These are phyloP conservation scores for Eledone cirrhosa DNA, from an alignment of 2,888 invertebrate species.

Conservation along the genomic window DNA sequence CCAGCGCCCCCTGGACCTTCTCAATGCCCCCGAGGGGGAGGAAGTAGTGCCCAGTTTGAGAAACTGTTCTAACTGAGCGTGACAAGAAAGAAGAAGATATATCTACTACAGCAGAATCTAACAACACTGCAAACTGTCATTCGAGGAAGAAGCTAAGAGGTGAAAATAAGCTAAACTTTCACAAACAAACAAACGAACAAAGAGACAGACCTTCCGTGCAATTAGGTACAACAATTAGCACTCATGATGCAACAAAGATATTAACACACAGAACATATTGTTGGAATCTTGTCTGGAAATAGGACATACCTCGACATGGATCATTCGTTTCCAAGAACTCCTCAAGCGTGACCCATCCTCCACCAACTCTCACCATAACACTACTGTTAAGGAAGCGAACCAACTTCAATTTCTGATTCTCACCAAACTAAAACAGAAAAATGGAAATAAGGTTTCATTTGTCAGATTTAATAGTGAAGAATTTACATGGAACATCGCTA, in stretches of 20 bases:
- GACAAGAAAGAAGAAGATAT: no score
- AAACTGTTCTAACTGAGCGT: no score
- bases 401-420: slow-evolving; percentile 73
- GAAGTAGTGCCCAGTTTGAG: no score
- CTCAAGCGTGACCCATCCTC: slow-evolving; percentile 98
- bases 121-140: no score
- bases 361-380: slow-evolving; percentile 99
- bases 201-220: background rate
- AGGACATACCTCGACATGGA: slow-evolving; percentile 94
- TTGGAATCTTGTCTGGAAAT: background rate
- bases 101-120: no score
- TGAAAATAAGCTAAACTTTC: background rate
- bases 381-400: slow-evolving; percentile 98
- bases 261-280: no score
- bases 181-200: no score
- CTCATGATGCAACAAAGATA: no score
- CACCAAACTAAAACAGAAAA: slow-evolving; percentile 61
- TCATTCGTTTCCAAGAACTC: slow-evolving; percentile 99
- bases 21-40: no score
- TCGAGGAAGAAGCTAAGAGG: background rate
- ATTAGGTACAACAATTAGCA: background rate
- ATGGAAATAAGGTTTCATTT: background rate
- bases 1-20: no score
- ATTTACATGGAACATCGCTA: no score
- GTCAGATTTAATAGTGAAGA: no score